Evolutionary conservation across 2,113 vertebrate genomes (phyloP), one percentile per base, ranked within the genome.

Genomic region (chimpanzee (Pan troglodytes)): DNA sequence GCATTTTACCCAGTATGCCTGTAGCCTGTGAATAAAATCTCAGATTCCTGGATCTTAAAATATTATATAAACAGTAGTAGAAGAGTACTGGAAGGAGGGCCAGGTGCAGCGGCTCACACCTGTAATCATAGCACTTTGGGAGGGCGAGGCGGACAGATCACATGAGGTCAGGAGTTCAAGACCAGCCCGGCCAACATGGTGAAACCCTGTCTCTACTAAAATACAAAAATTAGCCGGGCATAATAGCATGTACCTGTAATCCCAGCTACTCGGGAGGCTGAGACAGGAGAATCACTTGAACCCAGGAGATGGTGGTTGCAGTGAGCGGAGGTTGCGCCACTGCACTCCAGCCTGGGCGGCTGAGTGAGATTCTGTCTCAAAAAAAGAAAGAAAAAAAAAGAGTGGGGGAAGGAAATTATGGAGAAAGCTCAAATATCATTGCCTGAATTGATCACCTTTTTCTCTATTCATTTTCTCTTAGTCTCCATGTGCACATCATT

Each of bases 1-100:
- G 45, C 40, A 73, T 92, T 93, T 88, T 78, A 73, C 45, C 1
- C 81, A 73, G 6, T 67, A 79, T 88, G 45, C 72, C 48, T 84
- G 5, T 30, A 89, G 30, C 89, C n/a, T 40, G 12, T 91, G 61
- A 85, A 68, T 88, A 45, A 87, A 97, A 57, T 70, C 16, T 83
- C 57, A 64, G 40, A 11, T 38, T 57, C 20, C 6, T 93, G 11
- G 16, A 59, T 80, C 89, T 93, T 75, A 88, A 80, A 75, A 82
- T 80, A n/a, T 9, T 68, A 3, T 38, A 13, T 83, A 32, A 76
- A 64, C 55, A 67, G 0, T 75, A 73, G 32, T 67, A 9, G 82
- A 82, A 82, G 9, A 83, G 10, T 43, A 61, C 2, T 61, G 6
- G 30, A 61, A 61, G 40, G 40, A 35, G 32, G 64, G 32, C 64